phyloP scores from a whole-genome alignment of 64 coral and sea anemone genomes.

The Montipora foliosa region DNA sequence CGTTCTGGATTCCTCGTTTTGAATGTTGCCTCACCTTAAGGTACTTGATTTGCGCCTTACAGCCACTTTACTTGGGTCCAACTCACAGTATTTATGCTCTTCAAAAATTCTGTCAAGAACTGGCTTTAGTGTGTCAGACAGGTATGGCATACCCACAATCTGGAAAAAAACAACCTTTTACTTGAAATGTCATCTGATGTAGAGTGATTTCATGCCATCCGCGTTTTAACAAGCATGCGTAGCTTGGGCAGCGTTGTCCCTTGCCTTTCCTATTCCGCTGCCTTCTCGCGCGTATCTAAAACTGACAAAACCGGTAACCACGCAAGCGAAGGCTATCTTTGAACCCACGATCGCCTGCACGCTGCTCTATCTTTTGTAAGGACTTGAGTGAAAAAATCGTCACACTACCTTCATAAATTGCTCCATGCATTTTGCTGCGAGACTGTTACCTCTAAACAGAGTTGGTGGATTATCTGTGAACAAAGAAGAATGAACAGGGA shows the following conservation, averaged over 20 bases:
- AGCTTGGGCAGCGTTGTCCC: no score
- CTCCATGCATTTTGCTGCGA: constrained; percentile 94
- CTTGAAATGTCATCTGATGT: background rate
- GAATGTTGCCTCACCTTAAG: constrained; percentile 46
- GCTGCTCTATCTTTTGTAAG: no score
- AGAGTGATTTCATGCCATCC: no score
- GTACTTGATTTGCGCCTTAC: constrained; percentile 33
- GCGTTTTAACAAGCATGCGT: no score
- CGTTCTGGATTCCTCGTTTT: background rate
- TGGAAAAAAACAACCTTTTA: background rate
- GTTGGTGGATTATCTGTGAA: constrained; percentile 81
- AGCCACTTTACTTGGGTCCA: constrained; percentile 81
- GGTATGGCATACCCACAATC: constrained; percentile 97
- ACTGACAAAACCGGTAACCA: no score
- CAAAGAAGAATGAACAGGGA: background rate
- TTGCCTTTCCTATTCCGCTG: no score
- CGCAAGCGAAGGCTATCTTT: no score
- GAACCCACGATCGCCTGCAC: no score
- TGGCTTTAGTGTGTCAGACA: constrained; percentile 83
- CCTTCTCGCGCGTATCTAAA: no score
- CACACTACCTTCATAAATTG: constrained; percentile 91
- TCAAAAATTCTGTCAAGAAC: constrained; percentile 95
- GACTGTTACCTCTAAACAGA: constrained; percentile 91
- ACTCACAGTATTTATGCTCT: constrained; percentile 87
- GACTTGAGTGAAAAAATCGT: no score